These are phyloP conservation scores for Drosophila subsilvestris DNA, from an alignment of 2,888 invertebrate species.

Conservation along the genomic window DNA sequence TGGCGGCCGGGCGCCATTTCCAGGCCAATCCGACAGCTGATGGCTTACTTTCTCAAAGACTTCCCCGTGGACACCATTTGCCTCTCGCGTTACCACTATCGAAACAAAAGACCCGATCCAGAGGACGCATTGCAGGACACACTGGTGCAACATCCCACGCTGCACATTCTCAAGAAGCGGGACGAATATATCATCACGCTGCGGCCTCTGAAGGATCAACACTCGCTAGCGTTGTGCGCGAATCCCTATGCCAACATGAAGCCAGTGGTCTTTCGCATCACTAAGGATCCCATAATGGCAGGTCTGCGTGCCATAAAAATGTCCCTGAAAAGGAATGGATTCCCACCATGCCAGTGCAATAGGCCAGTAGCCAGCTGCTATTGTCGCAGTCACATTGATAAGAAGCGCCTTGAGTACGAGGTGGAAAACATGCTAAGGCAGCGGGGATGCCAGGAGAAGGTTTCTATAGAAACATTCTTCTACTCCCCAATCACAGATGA, in stretches of 20 bases:
- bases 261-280: conserved; percentile 88
- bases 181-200: conserved; percentile 88
- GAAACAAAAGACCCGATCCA: conserved; percentile 79
- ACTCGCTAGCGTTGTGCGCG: conserved; percentile 86
- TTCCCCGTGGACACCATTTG: conserved; percentile 78
- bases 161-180: conserved; percentile 87
- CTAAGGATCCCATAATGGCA: conserved; percentile 85
- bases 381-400: conserved; percentile 82
- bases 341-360: conserved; percentile 85
- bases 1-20: conserved; percentile 83
- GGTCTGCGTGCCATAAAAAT: conserved; percentile 85
- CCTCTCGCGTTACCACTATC: conserved; percentile 67
- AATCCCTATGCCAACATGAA: conserved; percentile 89
- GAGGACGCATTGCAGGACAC: conserved; percentile 64
- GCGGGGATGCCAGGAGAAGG: conserved; percentile 60
- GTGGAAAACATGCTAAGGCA: conserved; percentile 84
- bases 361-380: conserved; percentile 83
- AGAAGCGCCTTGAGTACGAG: conserved; percentile 84
- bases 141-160: conserved; percentile 85
- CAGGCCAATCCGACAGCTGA: conserved; percentile 80
- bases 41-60: conserved; percentile 81
- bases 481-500: conserved; percentile 69
- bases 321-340: conserved; percentile 85
- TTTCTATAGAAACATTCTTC: conserved; percentile 65
- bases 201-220: conserved; percentile 88